Evolutionary conservation across 2,888 invertebrate genomes (phyloP).

Genomic region (Coremacera marginata): DNA sequence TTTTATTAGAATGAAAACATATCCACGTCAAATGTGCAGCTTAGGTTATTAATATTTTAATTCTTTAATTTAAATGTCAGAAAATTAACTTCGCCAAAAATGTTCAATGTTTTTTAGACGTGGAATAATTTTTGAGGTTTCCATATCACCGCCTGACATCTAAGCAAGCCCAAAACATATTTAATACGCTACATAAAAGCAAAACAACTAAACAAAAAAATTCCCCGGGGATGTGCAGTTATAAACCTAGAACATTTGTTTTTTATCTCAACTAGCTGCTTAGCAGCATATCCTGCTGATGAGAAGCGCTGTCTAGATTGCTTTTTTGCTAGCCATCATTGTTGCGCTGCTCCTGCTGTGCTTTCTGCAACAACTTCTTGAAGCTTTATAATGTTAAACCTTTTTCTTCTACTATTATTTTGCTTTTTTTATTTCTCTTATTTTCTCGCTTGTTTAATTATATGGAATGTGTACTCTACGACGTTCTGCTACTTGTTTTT

Average conservation of each 20-base stretch:
- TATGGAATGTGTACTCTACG: not conserved
- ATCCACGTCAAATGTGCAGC: too few species aligned
- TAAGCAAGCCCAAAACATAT: not conserved
- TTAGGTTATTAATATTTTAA: too few species aligned
- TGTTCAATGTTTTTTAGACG: too few species aligned
- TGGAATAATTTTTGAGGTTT: too few species aligned
- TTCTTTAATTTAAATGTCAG: too few species aligned
- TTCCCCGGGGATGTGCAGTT: not conserved
- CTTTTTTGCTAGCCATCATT: too few species aligned
- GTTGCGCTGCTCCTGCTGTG: too few species aligned
- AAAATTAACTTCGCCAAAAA: too few species aligned
- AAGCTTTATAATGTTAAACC: too few species aligned
- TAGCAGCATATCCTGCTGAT: not conserved
- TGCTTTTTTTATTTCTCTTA: not conserved
- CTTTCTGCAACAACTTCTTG: too few species aligned
- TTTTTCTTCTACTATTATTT: not conserved
- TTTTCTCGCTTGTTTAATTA: not conserved
- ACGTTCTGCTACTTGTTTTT: not conserved
- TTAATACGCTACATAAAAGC: not conserved
- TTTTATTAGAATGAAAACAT: too few species aligned
- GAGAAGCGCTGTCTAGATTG: not conserved
- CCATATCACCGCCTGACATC: too few species aligned
- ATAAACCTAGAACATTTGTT: slow-evolving; percentile 29
- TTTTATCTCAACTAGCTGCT: slow-evolving; percentile 20
- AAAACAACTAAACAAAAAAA: not conserved